Percentiles rank a stretch among this genome's conserved stretches.
These are phyloP conservation scores for Keiferia lycopersicella DNA, from an alignment of 2,888 invertebrate species.

Conservation along the genomic window DNA sequence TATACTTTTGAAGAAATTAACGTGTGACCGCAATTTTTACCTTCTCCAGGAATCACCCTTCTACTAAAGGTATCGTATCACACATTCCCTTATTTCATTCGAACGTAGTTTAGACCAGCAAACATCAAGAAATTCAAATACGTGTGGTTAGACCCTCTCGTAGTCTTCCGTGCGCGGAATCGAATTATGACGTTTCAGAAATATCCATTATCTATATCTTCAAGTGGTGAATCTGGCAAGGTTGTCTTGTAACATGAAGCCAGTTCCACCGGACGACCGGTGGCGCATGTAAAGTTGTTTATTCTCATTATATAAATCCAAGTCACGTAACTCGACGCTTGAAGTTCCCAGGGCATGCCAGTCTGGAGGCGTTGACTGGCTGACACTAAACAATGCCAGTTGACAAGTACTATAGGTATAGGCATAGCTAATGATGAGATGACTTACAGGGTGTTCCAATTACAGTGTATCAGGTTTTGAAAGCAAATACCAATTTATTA, in stretches of 20 bases:
- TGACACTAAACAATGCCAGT: constrained; percentile 18
- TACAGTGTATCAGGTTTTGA: background rate
- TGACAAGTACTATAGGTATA: no score
- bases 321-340: constrained; percentile 61
- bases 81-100: no score
- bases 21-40: no score
- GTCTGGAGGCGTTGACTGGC: constrained; percentile 5
- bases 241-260: background rate
- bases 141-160: no score
- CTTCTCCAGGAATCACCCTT: no score
- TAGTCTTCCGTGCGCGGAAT: no score
- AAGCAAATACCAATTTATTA: background rate
- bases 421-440: no score
- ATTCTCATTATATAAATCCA: constrained; percentile 57
- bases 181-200: background rate
- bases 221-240: background rate
- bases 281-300: constrained; percentile 50
- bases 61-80: no score
- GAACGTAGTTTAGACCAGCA: no score
- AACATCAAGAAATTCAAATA: no score
- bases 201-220: background rate
- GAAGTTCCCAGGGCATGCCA: constrained; percentile 33
- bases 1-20: no score
- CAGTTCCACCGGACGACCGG: constrained; percentile 46
- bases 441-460: no score